Evolutionary conservation across 2,113 vertebrate species (phyloP).

Genomic region (Leptocoma aspasia): DNA sequence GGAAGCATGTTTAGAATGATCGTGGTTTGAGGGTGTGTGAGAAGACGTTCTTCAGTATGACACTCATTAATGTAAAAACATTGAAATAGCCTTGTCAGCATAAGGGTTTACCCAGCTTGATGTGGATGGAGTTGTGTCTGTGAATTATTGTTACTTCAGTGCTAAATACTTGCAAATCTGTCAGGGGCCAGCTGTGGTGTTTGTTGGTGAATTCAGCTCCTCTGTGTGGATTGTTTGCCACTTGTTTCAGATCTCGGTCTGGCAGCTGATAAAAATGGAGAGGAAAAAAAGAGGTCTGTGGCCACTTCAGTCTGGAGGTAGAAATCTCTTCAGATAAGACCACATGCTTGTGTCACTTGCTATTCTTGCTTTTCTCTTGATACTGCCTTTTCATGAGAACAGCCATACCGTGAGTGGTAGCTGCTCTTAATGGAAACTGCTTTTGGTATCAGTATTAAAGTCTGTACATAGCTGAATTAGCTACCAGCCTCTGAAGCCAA

Average conservation of each 20-base stretch:
- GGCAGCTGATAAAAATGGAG: background rate
- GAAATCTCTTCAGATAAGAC: background rate
- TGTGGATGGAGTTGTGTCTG: background rate
- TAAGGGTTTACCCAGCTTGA: background rate
- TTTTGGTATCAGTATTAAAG: background rate
- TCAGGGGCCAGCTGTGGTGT: background rate
- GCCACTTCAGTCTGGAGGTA: background rate
- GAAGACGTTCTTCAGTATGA: background rate
- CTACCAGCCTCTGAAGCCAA: background rate
- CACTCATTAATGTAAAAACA: background rate
- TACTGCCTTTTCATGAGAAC: background rate
- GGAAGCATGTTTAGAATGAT: background rate
- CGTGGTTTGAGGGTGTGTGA: background rate
- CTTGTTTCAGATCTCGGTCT: background rate
- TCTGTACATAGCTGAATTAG: background rate
- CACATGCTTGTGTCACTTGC: background rate
- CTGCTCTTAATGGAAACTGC: background rate
- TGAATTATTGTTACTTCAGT: background rate
- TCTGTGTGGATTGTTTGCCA: background rate
- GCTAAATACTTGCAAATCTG: background rate
- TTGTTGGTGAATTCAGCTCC: background rate
- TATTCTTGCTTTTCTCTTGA: background rate
- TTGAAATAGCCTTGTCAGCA: background rate
- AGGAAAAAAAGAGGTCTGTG: background rate
- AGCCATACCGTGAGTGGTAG: background rate